Evolutionary conservation across 2,888 invertebrate genomes (phyloP), one percentile per base, ranked within the genome.

Genomic region (Eupithecia pulchellata): DNA sequence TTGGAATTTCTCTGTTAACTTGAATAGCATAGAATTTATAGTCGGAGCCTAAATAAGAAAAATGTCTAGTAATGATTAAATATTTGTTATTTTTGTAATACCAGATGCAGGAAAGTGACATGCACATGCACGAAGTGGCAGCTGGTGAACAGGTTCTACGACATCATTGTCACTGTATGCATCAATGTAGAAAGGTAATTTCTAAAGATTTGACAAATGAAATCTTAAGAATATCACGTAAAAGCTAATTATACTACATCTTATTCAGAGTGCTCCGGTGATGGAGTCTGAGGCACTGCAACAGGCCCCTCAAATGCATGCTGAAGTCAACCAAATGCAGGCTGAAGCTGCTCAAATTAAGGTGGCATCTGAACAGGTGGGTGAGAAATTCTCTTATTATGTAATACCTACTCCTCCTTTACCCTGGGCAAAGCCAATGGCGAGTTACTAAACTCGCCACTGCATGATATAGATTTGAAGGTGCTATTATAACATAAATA

Each of bases 141-240:
- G 90, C 92, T 42, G 91, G 91, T 1, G 94, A 93, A 73, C 89
- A 92, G 1, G 76, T 90, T 2, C 78, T 94, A 14, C 86, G 84
- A 68, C 91, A 93, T 73, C 93, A 94, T 74, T 94, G 94, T 72
- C 89, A 92, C 4, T 94, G 93, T 72, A 92, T 94, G 93, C 91
- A 93, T 65, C 90, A 86, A 34, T 94, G 92, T 78, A 89, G 91
- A 80, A 91, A 93, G 90, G 94, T 92, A 81, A 63, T 52, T 42
- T 30, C 0, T 34, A n/a, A 39, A 6, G n/a, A 9, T 17, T 30
- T 58, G 17, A 20, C 9, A 32, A 9, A 57, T 27, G 29, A 2
- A 17, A 0, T 29, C 3, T 9, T n/a, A 60, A 9, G 1, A 1
- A 0, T 9, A 60, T n/a, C 8, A 47, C 20, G 1, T 14, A 29